Evolutionary conservation across 2,888 invertebrate genomes (phyloP).

Genomic region (Ormyrus pomaceus): DNA sequence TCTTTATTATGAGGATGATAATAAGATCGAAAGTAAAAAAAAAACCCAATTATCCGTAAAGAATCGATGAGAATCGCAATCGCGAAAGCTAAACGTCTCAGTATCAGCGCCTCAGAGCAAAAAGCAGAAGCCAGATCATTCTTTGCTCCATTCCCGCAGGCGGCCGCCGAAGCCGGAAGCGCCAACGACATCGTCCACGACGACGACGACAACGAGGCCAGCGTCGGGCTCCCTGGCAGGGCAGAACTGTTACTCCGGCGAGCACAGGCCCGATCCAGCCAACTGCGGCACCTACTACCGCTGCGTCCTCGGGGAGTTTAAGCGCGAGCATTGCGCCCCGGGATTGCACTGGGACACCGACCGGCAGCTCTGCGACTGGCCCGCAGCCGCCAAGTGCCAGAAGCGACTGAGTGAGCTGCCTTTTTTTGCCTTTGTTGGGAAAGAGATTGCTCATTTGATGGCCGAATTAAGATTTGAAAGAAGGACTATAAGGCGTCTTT

Average conservation of each 20-base stretch:
- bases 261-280: slow-evolving; percentile 79
- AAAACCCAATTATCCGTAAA: too few species aligned
- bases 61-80: too few species aligned
- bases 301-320: slow-evolving; percentile 85
- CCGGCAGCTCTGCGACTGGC: slow-evolving; percentile 88
- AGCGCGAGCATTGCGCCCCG: slow-evolving; percentile 85
- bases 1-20: too few species aligned
- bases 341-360: slow-evolving; percentile 88
- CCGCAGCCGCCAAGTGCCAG: slow-evolving; percentile 83
- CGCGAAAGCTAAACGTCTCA: too few species aligned
- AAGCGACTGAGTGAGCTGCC: slow-evolving; percentile 51
- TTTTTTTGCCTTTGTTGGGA: too few species aligned
- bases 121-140: background rate
- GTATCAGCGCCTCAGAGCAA: background rate
- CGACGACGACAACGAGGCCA: slow-evolving; percentile 72
- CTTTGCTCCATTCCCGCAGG: background rate
- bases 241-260: slow-evolving; percentile 74
- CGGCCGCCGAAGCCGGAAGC: slow-evolving; percentile 58
- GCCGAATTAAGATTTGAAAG: too few species aligned
- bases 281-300: slow-evolving; percentile 88
- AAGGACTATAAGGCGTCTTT: too few species aligned
- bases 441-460: too few species aligned
- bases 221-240: slow-evolving; percentile 65
- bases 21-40: too few species aligned
- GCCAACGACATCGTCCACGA: slow-evolving; percentile 61